Base-by-base conservation (phyloP, 1,140 invertebrate genomes). In the Pentalonia nigronervosa region DNA sequence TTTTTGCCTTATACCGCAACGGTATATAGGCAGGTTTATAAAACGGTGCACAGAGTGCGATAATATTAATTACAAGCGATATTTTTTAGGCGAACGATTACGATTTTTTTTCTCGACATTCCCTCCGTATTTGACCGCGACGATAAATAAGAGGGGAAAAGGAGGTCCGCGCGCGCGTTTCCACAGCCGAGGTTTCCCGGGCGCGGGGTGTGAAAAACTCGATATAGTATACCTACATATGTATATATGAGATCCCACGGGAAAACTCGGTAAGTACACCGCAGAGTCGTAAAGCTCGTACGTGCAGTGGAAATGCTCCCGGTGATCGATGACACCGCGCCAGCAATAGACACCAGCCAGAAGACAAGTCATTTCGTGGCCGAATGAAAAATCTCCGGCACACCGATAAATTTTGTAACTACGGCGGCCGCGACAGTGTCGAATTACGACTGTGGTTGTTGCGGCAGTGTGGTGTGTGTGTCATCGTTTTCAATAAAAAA, bases 251-350 rank as follows among this genome's bases (percentile, higher is more conserved):
- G 47, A 88, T 88, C 87, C 87, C 87, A 34, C 17, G 47, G 87
- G 87, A 53, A 36, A 87, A 48, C 41, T 17, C 11, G 30, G 11
- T n/a, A n/a, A 47, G 45, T n/a, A 47, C 30, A 87, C 6, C 30
- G 45, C 6, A 14, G 45, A 87, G 41, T 87, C 30, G 47, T 34
- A 53, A 50, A 50, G 86, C n/a, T 21, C 60, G 60, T 76, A 76
- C 60, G 60, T 76, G 60, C 60, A 76, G 60, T 76, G n/a, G 14
- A 76, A 76, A 76, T 14, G 30, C 60, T 14, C 30, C 47, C 48
- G 87, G 53, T 86, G 88, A 41, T 93, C 34, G 36, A 83, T 47
- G 67, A 93, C n/a, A 25, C 88, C 88, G n/a, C 25, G 30, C 60
- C n/a, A 76, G 30, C n/a, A 34, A 30, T 76, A 76, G 60, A 76